Conservation (phyloP, 23 tunicate species). For the Corella eumyota region DNA sequence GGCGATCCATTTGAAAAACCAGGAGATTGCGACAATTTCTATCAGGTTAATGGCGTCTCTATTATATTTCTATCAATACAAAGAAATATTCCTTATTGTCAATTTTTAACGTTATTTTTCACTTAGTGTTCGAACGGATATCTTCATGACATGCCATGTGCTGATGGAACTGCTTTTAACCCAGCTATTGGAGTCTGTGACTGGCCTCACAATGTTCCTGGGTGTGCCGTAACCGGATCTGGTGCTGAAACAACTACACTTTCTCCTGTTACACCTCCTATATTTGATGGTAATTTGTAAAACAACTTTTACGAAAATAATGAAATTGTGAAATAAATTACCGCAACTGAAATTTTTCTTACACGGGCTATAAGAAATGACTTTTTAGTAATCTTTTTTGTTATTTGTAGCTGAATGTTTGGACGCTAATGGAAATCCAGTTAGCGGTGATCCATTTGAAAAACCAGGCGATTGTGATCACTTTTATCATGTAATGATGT, state of each 20-base stretch:
- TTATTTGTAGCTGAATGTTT: slow-evolving; percentile 7
- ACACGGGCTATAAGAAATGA: too few species aligned
- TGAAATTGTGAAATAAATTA: too few species aligned
- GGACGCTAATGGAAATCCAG: slow-evolving; percentile 16
- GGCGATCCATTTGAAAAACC: slow-evolving; percentile 29
- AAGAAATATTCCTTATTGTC: too few species aligned
- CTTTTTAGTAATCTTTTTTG: not conserved
- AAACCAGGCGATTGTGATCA: slow-evolving; percentile 17
- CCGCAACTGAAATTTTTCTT: too few species aligned
- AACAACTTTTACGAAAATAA: too few species aligned
- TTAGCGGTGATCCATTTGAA: slow-evolving; percentile 27
- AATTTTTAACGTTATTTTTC: too few species aligned
- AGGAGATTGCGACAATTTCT: slow-evolving; percentile 14
- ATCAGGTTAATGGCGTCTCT: slow-evolving; percentile 5
- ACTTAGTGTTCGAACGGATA: slow-evolving; percentile 50
- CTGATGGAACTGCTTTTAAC: slow-evolving; percentile 39
- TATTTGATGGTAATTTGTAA: not conserved
- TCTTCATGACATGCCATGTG: slow-evolving; percentile 9
- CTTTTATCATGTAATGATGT: slow-evolving; percentile 9
- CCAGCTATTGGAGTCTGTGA: slow-evolving; percentile 34
- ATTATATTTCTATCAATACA: not conserved
- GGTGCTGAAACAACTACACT: not conserved
- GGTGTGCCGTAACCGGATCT: slow-evolving; percentile 1
- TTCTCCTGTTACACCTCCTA: not conserved
- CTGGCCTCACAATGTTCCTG: slow-evolving; percentile 12